Percentiles rank a stretch among this genome's conserved stretches.
phyloP scores from a whole-genome alignment of 2,113 vertebrate species.

The Phyllostomus discolor region DNA sequence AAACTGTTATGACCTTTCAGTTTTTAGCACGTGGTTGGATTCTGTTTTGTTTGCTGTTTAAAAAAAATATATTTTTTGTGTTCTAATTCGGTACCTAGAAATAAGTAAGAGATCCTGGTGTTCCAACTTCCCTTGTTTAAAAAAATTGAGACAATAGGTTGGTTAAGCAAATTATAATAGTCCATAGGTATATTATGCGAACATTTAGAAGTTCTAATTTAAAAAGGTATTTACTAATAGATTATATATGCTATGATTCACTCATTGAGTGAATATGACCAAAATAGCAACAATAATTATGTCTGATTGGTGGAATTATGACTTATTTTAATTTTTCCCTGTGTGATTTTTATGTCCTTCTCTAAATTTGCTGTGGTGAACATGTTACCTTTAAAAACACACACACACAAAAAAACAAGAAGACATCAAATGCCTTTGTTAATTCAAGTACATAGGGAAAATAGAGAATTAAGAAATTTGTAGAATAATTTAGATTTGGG shows the following conservation, averaged over 20 bases:
- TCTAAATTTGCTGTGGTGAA: background rate
- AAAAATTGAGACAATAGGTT: background rate
- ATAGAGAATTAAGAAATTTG: background rate
- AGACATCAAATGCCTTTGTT: background rate
- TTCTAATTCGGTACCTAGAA: conserved; percentile 20
- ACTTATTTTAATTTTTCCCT: conserved; percentile 12
- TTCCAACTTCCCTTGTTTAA: background rate
- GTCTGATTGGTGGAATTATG: background rate
- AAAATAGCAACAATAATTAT: background rate
- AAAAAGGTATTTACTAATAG: background rate
- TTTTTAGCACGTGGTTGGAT: background rate
- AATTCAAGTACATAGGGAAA: background rate
- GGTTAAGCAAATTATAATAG: conserved; percentile 30
- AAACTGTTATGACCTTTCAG: background rate
- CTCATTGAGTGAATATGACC: background rate
- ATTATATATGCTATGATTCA: background rate
- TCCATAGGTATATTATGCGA: background rate
- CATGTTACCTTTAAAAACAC: background rate
- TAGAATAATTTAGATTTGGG: conserved; percentile 12
- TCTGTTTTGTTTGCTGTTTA: conserved; percentile 16
- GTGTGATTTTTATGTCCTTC: background rate
- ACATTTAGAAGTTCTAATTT: conserved; percentile 5
- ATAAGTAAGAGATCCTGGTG: background rate
- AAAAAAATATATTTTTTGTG: background rate
- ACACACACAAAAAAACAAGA: background rate